Evolutionary conservation across 1,140 invertebrate genomes (phyloP), one percentile per base, ranked within the genome.

Genomic region (Pararge aegeria): DNA sequence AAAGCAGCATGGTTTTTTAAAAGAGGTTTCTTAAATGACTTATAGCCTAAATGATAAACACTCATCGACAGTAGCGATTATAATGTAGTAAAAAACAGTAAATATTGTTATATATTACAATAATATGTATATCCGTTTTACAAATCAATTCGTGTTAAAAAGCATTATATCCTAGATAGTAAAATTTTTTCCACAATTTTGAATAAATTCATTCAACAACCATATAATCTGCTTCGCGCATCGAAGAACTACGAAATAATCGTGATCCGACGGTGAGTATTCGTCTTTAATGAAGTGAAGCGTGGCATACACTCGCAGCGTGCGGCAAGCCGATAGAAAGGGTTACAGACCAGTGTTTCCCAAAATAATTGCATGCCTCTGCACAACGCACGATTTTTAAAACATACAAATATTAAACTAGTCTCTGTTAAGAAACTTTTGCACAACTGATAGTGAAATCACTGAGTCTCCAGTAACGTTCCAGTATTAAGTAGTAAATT

Each of bases 351-450:
- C 30, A 34, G 30, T 12, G 30, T 34, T 34, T 34, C 30, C 30
- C 3, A 34, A 34, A 34, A 12, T 50, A 58, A 19, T 57, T 67
- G 64, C 64, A 58, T 58, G n/a, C n/a, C n/a, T n/a, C n/a, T n/a
- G n/a, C n/a, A n/a, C n/a, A n/a, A n/a, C n/a, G n/a, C n/a, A n/a
- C n/a, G n/a, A n/a, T n/a, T n/a, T n/a, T n/a, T n/a, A n/a, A n/a
- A n/a, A n/a, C n/a, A n/a, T n/a, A n/a, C n/a, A n/a, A n/a, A n/a
- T n/a, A n/a, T n/a, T n/a, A n/a, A n/a, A n/a, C n/a, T n/a, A n/a
- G n/a, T n/a, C n/a, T n/a, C n/a, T n/a, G n/a, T n/a, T n/a, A n/a
- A n/a, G n/a, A n/a, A n/a, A n/a, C n/a, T n/a, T n/a, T n/a, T n/a
- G n/a, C n/a, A n/a, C n/a, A n/a, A n/a, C n/a, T n/a, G n/a, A n/a